phyloP scores from a whole-genome alignment of 2,888 invertebrate species.

The Scaptomyza flava region DNA sequence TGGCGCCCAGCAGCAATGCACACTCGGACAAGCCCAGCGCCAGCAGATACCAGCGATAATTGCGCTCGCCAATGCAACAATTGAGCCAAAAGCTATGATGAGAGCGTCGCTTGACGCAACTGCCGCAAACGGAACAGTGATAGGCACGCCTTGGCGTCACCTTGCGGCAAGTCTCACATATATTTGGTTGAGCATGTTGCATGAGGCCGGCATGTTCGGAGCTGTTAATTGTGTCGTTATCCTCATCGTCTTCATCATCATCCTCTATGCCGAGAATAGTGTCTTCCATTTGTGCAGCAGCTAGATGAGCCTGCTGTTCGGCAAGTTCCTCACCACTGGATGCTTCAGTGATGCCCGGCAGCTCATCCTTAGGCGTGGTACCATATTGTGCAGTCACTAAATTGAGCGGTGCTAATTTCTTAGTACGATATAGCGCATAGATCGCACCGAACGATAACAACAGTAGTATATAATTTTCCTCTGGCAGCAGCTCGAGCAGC shows the following conservation, averaged over 20 bases:
- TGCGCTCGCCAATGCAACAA: constrained; percentile 92
- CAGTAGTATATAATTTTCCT: constrained; percentile 87
- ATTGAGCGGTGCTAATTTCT: constrained; percentile 77
- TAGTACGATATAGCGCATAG: constrained; percentile 75
- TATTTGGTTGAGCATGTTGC: constrained; percentile 74
- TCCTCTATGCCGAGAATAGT: constrained; percentile 69
- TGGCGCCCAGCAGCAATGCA: constrained; percentile 90
- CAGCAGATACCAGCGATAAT: constrained; percentile 90
- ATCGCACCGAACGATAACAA: constrained; percentile 67
- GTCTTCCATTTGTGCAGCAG: constrained; percentile 73
- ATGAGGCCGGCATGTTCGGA: constrained; percentile 72
- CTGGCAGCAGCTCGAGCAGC: constrained; percentile 88
- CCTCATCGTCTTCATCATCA: constrained; percentile 43
- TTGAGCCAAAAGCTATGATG: constrained; percentile 94
- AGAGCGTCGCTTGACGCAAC: constrained; percentile 91
- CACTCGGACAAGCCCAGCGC: constrained; percentile 88
- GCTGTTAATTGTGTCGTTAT: constrained; percentile 19
- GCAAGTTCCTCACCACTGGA: constrained; percentile 80
- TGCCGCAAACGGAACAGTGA: constrained; percentile 93
- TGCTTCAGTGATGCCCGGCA: constrained; percentile 81
- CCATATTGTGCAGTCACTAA: constrained; percentile 77
- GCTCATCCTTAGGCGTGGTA: constrained; percentile 78
- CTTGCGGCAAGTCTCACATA: constrained; percentile 87
- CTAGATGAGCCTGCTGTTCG: constrained; percentile 70
- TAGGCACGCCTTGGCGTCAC: constrained; percentile 88